A percentile compares a stretch with the other conserved stretches of the same genome.
Conservation (phyloP, 2,888 invertebrate species). For the Bursaphelenchus okinawaensis region DNA sequence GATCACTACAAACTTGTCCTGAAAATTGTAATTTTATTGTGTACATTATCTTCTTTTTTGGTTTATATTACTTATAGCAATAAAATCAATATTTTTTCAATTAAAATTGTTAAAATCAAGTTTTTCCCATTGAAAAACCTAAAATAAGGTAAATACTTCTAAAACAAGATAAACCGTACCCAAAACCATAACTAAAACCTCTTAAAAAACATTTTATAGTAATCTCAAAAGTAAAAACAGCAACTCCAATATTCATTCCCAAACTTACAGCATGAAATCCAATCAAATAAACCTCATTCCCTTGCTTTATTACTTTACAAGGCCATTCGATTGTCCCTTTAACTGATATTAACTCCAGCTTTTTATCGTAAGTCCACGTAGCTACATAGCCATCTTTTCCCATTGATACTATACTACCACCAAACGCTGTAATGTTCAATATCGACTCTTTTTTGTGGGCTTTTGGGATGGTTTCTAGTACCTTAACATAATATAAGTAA, state of each 20-base stretch:
- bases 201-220: too few species aligned
- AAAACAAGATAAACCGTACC: too few species aligned
- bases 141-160: too few species aligned
- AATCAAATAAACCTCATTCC: not conserved
- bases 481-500: slow-evolving; percentile 4
- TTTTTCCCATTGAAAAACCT: too few species aligned
- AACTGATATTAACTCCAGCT: not conserved
- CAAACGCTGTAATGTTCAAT: not conserved
- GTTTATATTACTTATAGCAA: too few species aligned
- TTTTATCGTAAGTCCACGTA: not conserved
- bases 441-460: not conserved
- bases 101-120: too few species aligned
- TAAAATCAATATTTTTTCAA: too few species aligned
- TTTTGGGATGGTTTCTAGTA: not conserved
- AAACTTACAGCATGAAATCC: slow-evolving; percentile 13
- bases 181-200: too few species aligned
- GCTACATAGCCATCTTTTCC: slow-evolving; percentile 13
- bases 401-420: not conserved
- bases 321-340: slow-evolving; percentile 14
- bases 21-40: too few species aligned
- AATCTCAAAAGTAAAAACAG: too few species aligned
- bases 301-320: slow-evolving; percentile 11
- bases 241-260: too few species aligned
- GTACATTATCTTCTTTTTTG: too few species aligned
- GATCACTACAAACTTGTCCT: slow-evolving; percentile 8